Conservation (phyloP, 1,140 invertebrate species). For the Nomia melanderi region DNA sequence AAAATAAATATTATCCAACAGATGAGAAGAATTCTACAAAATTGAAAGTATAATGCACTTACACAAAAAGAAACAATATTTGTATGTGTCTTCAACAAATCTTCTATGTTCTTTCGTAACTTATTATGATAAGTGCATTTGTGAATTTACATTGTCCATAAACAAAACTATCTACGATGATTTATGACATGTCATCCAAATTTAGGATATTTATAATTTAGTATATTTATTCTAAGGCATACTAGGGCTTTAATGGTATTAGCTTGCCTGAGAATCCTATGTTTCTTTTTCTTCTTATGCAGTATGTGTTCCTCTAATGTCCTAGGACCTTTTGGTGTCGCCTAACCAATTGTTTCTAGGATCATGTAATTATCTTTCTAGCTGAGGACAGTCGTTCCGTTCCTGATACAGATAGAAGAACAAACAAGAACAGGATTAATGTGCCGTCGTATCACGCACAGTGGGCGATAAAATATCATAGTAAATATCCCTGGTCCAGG, state of each 20-base stretch:
- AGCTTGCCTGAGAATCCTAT: constrained; percentile 30
- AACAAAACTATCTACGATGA: constrained; percentile 46
- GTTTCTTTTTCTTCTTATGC: background rate
- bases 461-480: constrained; percentile 70
- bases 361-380: constrained; percentile 69
- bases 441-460: constrained; percentile 70
- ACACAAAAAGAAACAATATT: too few species aligned
- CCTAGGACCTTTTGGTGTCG: constrained; percentile 44
- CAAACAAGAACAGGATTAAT: constrained; percentile 70
- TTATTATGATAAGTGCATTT: background rate
- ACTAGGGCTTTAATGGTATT: constrained; percentile 51
- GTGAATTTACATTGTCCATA: background rate
- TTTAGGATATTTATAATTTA: constrained; percentile 23
- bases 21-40: too few species aligned
- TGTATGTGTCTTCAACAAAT: too few species aligned
- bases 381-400: constrained; percentile 60
- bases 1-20: too few species aligned
- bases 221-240: background rate
- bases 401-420: constrained; percentile 21
- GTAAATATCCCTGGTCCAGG: constrained; percentile 52
- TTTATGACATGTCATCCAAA: constrained; percentile 19
- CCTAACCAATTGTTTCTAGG: constrained; percentile 69
- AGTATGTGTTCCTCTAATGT: background rate
- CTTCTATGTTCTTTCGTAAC: too few species aligned
- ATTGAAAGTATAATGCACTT: too few species aligned